phyloP scores from a whole-genome alignment of 2,888 invertebrate genomes.

The Latrodectus hesperus region DNA sequence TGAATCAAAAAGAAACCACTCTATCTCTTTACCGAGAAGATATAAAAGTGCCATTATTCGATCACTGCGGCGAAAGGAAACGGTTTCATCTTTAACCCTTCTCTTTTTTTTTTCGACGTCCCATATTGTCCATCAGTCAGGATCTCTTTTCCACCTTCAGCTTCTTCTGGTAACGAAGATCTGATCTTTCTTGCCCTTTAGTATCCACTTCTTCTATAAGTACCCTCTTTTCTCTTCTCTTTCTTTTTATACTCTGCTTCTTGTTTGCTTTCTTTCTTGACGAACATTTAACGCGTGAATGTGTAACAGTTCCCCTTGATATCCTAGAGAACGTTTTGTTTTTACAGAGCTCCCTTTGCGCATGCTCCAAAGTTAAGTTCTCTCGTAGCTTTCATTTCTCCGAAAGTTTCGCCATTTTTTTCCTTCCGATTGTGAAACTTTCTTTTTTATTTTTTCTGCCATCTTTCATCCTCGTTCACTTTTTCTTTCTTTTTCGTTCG shows the following conservation, averaged over 20 bases:
- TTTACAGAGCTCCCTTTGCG: neutral
- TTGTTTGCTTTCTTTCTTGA: conserved; percentile 1
- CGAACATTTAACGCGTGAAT: conserved; percentile 3
- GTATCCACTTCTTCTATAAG: neutral
- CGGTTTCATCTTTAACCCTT: conserved; percentile 5
- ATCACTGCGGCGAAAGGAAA: neutral
- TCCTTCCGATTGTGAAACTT: neutral
- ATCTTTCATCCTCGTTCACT: too few species aligned
- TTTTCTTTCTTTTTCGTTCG: neutral
- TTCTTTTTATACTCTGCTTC: too few species aligned
- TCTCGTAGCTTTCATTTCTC: too few species aligned
- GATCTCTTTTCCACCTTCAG: neutral
- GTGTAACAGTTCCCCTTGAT: conserved; percentile 3
- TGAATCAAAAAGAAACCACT: too few species aligned
- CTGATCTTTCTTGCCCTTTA: neutral
- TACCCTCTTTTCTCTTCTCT: neutral
- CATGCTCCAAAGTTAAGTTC: too few species aligned
- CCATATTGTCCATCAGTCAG: neutral
- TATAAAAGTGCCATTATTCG: too few species aligned
- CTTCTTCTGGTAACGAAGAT: neutral
- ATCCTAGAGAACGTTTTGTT: neutral
- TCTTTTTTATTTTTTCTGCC: too few species aligned
- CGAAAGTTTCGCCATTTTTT: too few species aligned
- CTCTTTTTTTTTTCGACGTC: neutral
- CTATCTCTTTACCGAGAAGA: too few species aligned